Evolutionary conservation across 2,113 vertebrate genomes (phyloP).

Genomic region (Setophaga kirtlandii): DNA sequence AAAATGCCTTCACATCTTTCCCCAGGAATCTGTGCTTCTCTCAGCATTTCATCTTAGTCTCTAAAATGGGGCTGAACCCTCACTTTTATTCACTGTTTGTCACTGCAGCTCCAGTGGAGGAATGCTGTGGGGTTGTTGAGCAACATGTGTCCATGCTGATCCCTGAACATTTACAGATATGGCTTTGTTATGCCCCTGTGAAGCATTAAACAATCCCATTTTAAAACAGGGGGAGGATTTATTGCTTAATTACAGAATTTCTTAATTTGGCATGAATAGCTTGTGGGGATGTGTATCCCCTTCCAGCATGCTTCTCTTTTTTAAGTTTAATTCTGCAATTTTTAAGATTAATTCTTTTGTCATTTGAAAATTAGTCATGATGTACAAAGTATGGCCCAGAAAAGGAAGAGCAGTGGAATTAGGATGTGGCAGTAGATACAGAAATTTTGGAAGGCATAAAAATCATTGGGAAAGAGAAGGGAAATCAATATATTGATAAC

Average conservation of each 20-base stretch:
- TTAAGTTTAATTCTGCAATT: background rate
- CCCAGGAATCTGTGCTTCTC: background rate
- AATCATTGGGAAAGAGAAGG: background rate
- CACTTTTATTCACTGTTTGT: background rate
- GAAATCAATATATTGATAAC: background rate
- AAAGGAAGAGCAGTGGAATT: background rate
- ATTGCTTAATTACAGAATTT: background rate
- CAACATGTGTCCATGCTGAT: background rate
- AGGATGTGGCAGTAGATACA: background rate
- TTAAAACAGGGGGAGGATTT: background rate
- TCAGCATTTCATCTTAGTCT: background rate
- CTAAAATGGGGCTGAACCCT: background rate
- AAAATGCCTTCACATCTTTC: background rate
- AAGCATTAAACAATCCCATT: background rate
- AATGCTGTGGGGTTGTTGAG: background rate
- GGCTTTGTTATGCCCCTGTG: background rate
- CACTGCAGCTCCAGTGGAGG: background rate
- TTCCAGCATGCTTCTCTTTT: background rate
- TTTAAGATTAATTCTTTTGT: background rate
- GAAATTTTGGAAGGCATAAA: background rate
- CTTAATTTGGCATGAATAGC: background rate
- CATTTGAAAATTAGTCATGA: background rate
- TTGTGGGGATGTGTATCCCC: background rate
- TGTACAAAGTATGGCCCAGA: background rate
- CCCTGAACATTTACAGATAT: fast-evolving